Evolutionary conservation across 2,797 vertebrate species (phyloP), one percentile per base, ranked within the genome.

Genomic region (Sebastes alutus): DNA sequence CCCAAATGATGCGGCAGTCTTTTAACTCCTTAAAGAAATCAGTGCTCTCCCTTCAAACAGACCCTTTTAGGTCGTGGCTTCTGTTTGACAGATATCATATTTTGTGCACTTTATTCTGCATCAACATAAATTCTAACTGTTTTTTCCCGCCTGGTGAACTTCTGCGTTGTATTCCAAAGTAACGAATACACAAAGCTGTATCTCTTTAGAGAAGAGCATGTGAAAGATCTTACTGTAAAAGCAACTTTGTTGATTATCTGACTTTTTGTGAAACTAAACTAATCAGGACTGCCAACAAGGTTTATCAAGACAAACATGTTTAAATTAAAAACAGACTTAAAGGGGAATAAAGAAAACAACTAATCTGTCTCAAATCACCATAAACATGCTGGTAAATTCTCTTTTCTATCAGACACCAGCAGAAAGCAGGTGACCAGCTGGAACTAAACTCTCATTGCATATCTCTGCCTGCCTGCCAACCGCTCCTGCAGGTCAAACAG

Each of bases 401-500:
- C 4, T 42, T 22, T 23, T 3, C 22, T 16, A 13, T 60, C 12
- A 60, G 56, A 5, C 6, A 20, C 3, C 9, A 38, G 32, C 35
- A 69, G 63, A 25, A 23, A 74, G 33, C 65, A 68, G 25, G 32
- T 38, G 2, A 60, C 22, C 14, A 72, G 14, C 56, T 30, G 54
- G 7, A 64, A 56, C 27, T 60, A 7, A 80, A 62, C 42, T 67
- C 83, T 68, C 12, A 12, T 3, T 23, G 5, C 4, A 59, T 14
- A 65, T 72, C 56, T 64, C 33, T 14, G 18, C 38, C 67, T 68
- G 65, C 75, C 42, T 46, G 42, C 42, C 23, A 78, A 73, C 32
- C 30, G 6, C 59, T 64, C 42, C 0, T 1, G 11, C 85, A 69
- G 77, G 81, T 78, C 72, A 70, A 71, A 88, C 73, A 13, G 70